Conservation (phyloP, 2,888 invertebrate species). For the Protonemura montana region DNA sequence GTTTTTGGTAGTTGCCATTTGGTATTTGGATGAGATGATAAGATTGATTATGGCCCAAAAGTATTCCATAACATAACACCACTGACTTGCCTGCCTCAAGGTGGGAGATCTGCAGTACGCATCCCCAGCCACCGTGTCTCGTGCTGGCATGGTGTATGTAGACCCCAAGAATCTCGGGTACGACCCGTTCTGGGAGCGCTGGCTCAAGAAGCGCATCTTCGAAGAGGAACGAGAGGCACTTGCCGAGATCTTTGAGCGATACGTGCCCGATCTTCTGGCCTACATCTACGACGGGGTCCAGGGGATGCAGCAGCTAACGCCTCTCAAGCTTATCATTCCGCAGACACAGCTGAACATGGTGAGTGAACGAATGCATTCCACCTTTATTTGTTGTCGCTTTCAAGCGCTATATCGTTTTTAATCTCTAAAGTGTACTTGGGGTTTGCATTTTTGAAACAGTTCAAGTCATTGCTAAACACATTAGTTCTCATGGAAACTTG, state of each 20-base stretch:
- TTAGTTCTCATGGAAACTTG: too few relatives aligned
- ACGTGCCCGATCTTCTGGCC: constrained; percentile 75
- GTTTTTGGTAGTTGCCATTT: too few relatives aligned
- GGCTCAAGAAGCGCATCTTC: constrained; percentile 63
- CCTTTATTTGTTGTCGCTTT: too few relatives aligned
- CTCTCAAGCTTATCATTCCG: constrained; percentile 81
- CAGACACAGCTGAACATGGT: constrained; percentile 89
- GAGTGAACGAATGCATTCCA: constrained; percentile 50
- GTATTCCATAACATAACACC: too few relatives aligned
- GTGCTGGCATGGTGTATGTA: constrained; percentile 94
- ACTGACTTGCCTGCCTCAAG: constrained; percentile 55
- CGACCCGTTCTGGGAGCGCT: constrained; percentile 83
- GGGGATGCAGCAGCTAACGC: constrained; percentile 75
- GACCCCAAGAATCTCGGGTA: constrained; percentile 91
- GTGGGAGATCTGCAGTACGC: constrained; percentile 89
- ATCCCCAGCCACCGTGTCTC: constrained; percentile 90
- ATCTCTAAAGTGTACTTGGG: too few relatives aligned
- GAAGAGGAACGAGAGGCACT: constrained; percentile 59
- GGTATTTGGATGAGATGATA: too few relatives aligned
- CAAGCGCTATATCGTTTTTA: too few relatives aligned
- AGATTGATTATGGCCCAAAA: too few relatives aligned
- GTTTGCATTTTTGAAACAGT: too few relatives aligned
- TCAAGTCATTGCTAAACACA: too few relatives aligned
- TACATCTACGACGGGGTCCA: constrained; percentile 76
- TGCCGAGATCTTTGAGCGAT: constrained; percentile 74